A percentile compares a stretch with the other conserved stretches of the same genome.
phyloP scores from a whole-genome alignment of 2,113 vertebrate species.

The Microcebus jonahi region DNA sequence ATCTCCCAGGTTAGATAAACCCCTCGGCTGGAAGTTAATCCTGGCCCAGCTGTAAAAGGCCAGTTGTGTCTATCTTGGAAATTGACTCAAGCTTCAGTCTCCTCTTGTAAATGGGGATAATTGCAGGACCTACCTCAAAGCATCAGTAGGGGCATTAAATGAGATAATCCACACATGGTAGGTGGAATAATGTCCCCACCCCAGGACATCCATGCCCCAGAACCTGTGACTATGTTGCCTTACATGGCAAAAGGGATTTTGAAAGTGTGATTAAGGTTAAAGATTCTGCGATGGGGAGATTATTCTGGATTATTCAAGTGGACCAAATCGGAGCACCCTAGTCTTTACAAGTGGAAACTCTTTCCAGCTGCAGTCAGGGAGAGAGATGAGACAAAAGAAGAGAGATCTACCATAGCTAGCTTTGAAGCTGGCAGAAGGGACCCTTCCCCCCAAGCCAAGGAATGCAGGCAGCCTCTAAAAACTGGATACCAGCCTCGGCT shows the following conservation, averaged over 20 bases:
- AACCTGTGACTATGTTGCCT: neutral
- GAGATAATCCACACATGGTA: neutral
- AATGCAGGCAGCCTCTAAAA: neutral
- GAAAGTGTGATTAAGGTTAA: neutral
- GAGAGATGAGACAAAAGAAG: neutral
- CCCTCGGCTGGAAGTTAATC: neutral
- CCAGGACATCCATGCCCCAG: neutral
- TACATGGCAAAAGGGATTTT: neutral
- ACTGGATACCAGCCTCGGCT: neutral
- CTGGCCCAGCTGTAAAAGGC: neutral
- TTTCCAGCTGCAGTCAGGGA: neutral
- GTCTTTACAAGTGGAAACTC: neutral
- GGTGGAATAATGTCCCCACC: neutral
- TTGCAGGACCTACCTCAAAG: neutral
- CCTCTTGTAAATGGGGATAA: neutral
- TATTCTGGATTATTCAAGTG: neutral
- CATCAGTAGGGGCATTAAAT: neutral
- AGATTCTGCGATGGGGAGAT: neutral
- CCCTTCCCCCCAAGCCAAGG: fast-evolving
- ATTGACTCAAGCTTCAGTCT: neutral
- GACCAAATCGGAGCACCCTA: neutral
- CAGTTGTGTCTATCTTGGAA: neutral
- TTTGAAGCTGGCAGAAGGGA: neutral
- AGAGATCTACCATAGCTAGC: neutral
- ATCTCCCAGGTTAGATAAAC: conserved; percentile 26